phyloP scores from a whole-genome alignment of 2,113 vertebrate species.

The Nibea coibor region DNA sequence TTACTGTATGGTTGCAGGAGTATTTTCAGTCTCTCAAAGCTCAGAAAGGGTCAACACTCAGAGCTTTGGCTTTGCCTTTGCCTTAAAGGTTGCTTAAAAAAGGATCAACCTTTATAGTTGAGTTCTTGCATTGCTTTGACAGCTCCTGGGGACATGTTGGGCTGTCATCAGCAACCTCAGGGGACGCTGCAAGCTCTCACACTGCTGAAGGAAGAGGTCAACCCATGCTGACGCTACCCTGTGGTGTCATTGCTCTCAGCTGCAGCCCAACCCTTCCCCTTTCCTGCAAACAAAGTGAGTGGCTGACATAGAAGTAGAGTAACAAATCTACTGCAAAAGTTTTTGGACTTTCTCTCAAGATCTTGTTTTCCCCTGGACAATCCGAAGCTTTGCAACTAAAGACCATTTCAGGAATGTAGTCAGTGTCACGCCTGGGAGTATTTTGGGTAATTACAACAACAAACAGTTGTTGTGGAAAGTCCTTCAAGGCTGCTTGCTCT shows the following conservation, averaged over 20 bases:
- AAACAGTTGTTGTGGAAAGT: conserved; percentile 29
- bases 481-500: conserved; percentile 10
- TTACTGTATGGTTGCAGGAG: background rate
- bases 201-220: conserved; percentile 65
- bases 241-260: conserved; percentile 41
- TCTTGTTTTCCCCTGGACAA: background rate
- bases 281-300: conserved; percentile 42
- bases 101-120: conserved; percentile 1
- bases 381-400: conserved; percentile 24
- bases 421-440: background rate
- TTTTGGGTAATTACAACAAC: background rate
- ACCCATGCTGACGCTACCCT: conserved; percentile 32
- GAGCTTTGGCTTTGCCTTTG: background rate
- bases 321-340: conserved; percentile 5
- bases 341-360: conserved; percentile 19
- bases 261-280: conserved; percentile 49
- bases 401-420: conserved; percentile 29
- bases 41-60: background rate
- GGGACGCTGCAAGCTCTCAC: conserved; percentile 49
- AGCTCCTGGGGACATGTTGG: conserved; percentile 51
- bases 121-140: conserved; percentile 6
- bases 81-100: background rate
- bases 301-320: conserved; percentile 32
- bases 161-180: conserved; percentile 55
- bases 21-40: conserved; percentile 3